These are phyloP conservation scores for Eremophila alpestris DNA, from an alignment of 2,797 vertebrate genomes.

Conservation along the genomic window DNA sequence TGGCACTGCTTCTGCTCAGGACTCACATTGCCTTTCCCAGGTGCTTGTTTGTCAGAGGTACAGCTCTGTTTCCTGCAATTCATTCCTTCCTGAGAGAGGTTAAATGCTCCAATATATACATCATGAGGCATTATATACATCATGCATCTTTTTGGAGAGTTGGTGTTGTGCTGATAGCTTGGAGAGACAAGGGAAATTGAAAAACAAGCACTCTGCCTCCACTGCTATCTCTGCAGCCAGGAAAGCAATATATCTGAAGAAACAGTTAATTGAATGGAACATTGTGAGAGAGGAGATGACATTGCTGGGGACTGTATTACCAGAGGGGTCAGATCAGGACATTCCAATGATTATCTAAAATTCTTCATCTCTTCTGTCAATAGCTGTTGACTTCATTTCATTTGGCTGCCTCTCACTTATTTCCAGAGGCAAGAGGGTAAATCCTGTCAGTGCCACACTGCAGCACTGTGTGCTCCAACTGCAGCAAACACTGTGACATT, in stretches of 20 bases:
- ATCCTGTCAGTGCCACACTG: background rate
- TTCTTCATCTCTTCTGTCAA: conserved; percentile 22
- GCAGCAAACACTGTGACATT: conserved; percentile 1
- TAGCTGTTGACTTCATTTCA: conserved; percentile 3
- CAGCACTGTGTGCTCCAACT: background rate
- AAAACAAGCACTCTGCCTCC: background rate
- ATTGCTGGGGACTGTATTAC: background rate
- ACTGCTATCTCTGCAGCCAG: background rate
- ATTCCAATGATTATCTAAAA: background rate
- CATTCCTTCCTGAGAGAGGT: background rate
- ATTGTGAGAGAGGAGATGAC: background rate
- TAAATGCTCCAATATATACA: background rate
- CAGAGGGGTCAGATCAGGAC: background rate
- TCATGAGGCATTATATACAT: background rate
- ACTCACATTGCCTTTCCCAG: background rate
- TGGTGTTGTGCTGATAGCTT: background rate
- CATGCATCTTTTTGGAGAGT: background rate
- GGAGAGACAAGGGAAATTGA: background rate
- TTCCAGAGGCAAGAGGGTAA: background rate
- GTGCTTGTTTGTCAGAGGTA: background rate
- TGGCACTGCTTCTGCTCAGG: background rate
- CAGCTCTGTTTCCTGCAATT: background rate
- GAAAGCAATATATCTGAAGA: conserved; percentile 7
- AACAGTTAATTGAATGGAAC: background rate
- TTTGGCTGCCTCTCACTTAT: conserved; percentile 16